A percentile compares a stretch with the other conserved stretches of the same genome.
phyloP scores from a whole-genome alignment of 2,797 vertebrate genomes.

The Odontamblyopus rebecca region DNA sequence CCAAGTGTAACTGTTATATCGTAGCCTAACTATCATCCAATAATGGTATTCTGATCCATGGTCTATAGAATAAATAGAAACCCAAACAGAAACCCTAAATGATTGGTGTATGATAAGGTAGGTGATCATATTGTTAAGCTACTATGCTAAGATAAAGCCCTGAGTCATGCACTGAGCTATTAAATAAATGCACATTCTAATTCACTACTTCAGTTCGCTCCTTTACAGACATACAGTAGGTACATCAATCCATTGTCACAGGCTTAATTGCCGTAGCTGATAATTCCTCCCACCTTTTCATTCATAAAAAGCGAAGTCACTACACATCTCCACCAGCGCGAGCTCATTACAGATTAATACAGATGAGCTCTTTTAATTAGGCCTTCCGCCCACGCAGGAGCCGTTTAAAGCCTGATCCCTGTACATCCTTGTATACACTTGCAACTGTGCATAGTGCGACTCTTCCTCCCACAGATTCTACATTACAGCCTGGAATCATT shows the following conservation, averaged over 20 bases:
- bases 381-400: constrained; percentile 39
- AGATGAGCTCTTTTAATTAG: constrained; percentile 68
- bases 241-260: constrained; percentile 36
- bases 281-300: constrained; percentile 44
- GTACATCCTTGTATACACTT: constrained; percentile 17
- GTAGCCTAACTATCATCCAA: no score
- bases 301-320: constrained; percentile 46
- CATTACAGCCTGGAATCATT: neutral
- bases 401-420: constrained; percentile 54
- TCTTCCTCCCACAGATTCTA: constrained; percentile 4
- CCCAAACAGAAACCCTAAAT: no score
- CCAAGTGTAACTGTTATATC: no score
- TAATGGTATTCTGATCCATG: no score
- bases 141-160: no score
- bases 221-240: constrained; percentile 33
- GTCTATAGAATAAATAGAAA: no score
- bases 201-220: constrained; percentile 14
- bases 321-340: constrained; percentile 44
- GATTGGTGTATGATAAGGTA: no score
- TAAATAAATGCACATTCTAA: neutral
- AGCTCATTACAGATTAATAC: constrained; percentile 65
- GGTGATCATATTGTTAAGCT: no score
- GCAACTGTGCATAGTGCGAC: neutral
- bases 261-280: constrained; percentile 44
- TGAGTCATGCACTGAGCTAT: neutral